phyloP scores from a whole-genome alignment of 2,888 invertebrate species.

The Pomacea canaliculata region DNA sequence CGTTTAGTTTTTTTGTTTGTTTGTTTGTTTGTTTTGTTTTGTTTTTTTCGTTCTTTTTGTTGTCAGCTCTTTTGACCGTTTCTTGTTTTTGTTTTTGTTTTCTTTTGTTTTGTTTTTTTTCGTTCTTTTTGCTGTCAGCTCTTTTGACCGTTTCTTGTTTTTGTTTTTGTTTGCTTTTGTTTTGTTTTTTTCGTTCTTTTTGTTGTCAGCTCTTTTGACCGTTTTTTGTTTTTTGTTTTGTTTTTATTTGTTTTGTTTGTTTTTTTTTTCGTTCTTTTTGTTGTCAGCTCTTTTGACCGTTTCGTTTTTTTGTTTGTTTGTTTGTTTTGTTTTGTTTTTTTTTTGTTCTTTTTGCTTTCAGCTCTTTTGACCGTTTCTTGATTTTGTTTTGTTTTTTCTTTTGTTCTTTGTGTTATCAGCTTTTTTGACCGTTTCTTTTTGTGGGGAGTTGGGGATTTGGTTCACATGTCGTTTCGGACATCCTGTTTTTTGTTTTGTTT shows the following conservation, averaged over 20 bases:
- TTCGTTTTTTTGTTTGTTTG: not conserved
- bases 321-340: not conserved
- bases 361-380: too few relatives aligned
- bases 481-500: too few relatives aligned
- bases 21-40: not conserved
- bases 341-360: not conserved
- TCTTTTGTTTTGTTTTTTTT: not conserved
- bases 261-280: not conserved
- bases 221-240: not conserved
- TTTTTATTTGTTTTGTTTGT: not conserved
- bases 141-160: not conserved
- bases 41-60: not conserved
- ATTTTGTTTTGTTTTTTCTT: too few relatives aligned
- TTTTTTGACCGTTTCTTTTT: too few relatives aligned
- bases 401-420: too few relatives aligned
- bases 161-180: not conserved
- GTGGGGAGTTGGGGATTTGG: not conserved
- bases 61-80: not conserved
- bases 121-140: not conserved
- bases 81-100: not conserved
- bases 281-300: not conserved
- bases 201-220: not conserved
- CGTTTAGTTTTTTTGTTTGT: not conserved
- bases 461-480: not conserved
- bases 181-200: not conserved